phyloP scores from a whole-genome alignment of 2,113 vertebrate genomes.

The Podiceps cristatus region DNA sequence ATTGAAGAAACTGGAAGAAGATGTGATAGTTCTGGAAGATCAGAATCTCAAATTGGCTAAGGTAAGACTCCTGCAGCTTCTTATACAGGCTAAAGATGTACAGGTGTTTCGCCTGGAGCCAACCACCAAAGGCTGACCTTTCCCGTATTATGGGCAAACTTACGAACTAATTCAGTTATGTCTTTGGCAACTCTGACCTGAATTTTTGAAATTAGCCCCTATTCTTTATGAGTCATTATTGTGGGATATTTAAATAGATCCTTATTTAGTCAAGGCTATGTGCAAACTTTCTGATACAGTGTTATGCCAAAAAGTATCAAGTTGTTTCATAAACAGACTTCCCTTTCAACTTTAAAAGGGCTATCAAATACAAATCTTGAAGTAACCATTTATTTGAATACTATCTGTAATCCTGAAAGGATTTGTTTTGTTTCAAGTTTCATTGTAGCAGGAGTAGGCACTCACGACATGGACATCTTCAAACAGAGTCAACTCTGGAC shows the following conservation, averaged over 20 bases:
- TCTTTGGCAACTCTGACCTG: neutral
- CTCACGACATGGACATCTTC: neutral
- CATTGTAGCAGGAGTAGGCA: neutral
- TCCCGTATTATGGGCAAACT: neutral
- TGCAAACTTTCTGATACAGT: neutral
- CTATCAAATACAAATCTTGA: neutral
- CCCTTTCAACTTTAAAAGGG: neutral
- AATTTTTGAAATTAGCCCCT: neutral
- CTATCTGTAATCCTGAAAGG: neutral
- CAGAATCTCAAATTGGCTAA: constrained; percentile 93
- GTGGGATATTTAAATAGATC: neutral
- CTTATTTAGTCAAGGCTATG: too few species aligned
- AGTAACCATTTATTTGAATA: neutral
- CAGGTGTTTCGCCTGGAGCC: neutral
- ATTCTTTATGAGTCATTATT: neutral
- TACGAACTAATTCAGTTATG: neutral
- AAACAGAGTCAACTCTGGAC: neutral
- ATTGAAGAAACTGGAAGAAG: constrained; percentile 94
- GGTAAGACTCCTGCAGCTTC: constrained; percentile 70
- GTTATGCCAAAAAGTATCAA: neutral
- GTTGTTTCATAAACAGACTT: neutral
- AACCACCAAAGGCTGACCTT: neutral
- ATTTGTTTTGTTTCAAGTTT: neutral
- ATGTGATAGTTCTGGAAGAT: constrained; percentile 92
- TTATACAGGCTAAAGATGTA: neutral